Evolutionary conservation across 2,797 vertebrate species (phyloP), one percentile per base, ranked within the genome.

Genomic region (Aplochiton taeniatus): DNA sequence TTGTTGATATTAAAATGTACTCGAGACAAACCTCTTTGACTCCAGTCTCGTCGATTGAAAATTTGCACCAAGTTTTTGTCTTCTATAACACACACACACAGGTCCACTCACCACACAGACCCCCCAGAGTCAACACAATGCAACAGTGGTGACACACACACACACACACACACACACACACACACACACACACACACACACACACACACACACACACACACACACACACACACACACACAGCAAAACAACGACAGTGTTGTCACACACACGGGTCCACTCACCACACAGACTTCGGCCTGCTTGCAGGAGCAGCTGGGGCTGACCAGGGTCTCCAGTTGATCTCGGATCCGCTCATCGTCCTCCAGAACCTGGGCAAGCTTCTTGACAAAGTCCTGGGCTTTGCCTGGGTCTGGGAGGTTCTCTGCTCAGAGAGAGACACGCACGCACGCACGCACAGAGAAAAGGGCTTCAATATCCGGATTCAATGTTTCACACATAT

Each of bases 311-410:
- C 97, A 99, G 0, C 89, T 85, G 16, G 97, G 97, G 74, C 95
- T 98, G 85, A 99, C 96, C 69, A 99, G 91, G 17, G 93, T 95
- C 87, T 99, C 97, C 81, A 99, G 75, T 70, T 98, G 97, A 80
- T 94, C 95, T 80, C 95, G 89, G 87, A 99, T 95, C 77, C 96
- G 95, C 83, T 99, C 96, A 58, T 99, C 97, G 45, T 99, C 97
- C 75, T 98, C 97, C 81, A 99, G 87, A 80, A 98, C 96, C 89
- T 99, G 97, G 42, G 95, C 95, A 79, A 99, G 93, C 84, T 98
- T 99, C 86, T 99, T 99, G 86, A 99, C 96, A 87, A 99, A 98
- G 88, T 99, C 97, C 87, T 99, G 97, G 56, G 97, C 96, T 85
- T 99, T 99, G 14, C 97, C 97, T 4, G 97, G 96, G 85, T 99